Percentiles rank a stretch among this genome's conserved stretches.
phyloP scores from a whole-genome alignment of 2,797 vertebrate species.

The Phoxinus dragarum region DNA sequence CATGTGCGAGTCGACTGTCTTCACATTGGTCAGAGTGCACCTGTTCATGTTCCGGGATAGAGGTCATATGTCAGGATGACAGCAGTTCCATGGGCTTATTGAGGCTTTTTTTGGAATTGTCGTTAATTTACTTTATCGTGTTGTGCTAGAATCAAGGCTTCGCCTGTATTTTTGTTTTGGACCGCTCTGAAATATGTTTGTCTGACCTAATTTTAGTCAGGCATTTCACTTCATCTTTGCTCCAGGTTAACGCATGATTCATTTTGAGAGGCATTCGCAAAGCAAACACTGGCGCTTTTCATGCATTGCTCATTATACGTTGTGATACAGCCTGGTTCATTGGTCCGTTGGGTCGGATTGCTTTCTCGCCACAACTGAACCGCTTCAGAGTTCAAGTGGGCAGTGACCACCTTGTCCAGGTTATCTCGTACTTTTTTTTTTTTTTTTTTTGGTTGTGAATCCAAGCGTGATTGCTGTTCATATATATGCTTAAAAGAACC shows the following conservation, averaged over 20 bases:
- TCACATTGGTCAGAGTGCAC: background rate
- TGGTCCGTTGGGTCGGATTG: background rate
- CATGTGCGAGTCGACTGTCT: too few relatives aligned
- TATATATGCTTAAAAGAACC: background rate
- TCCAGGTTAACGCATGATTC: too few relatives aligned
- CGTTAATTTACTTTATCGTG: background rate
- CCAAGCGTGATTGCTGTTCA: background rate
- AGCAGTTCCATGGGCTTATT: background rate
- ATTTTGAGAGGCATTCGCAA: too few relatives aligned
- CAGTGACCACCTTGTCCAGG: background rate
- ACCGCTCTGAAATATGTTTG: background rate
- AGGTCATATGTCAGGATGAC: background rate
- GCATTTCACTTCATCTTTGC: background rate
- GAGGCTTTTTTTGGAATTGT: background rate
- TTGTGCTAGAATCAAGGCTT: background rate
- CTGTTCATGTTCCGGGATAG: background rate
- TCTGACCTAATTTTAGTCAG: background rate
- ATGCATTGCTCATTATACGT: too few relatives aligned
- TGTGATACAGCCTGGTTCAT: background rate
- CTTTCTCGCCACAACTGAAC: background rate
- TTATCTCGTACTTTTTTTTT: background rate
- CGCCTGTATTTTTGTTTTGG: background rate
- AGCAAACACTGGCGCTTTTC: too few relatives aligned
- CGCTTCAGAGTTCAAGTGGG: background rate
- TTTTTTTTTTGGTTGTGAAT: background rate